Percentiles rank a stretch among this genome's conserved stretches.
Conservation (phyloP, 2,888 invertebrate genomes). For the Sialis fuliginosa region DNA sequence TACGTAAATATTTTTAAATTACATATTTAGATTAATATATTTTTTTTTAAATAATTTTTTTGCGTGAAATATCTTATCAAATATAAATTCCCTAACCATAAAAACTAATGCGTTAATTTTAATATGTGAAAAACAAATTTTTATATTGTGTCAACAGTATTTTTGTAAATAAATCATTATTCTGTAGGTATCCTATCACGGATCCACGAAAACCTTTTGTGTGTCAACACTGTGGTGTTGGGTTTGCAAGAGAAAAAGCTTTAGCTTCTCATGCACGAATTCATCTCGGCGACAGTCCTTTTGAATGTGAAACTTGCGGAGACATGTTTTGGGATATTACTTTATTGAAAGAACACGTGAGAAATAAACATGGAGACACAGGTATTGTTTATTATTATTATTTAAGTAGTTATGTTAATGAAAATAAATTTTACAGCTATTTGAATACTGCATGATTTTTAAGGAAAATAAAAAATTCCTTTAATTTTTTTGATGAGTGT, state of each 20-base stretch:
- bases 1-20: background rate
- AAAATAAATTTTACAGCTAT: no score
- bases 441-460: no score
- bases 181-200: slow-evolving; percentile 30
- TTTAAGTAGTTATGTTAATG: no score
- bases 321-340: slow-evolving; percentile 63
- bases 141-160: no score
- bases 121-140: no score
- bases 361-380: slow-evolving; percentile 33
- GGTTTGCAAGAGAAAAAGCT: slow-evolving; percentile 68
- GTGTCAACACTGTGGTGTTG: slow-evolving; percentile 57
- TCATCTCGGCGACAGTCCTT: slow-evolving; percentile 63
- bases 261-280: slow-evolving; percentile 58
- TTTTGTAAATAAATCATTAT: slow-evolving; percentile 8
- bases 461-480: no score
- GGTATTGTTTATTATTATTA: slow-evolving; percentile 3
- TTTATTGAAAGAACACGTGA: slow-evolving; percentile 39
- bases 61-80: no score
- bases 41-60: no score
- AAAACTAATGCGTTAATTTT: no score
- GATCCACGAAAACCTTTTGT: slow-evolving; percentile 67
- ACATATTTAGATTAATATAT: no score
- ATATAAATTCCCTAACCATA: no score
- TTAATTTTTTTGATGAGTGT: no score
- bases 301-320: slow-evolving; percentile 61